Evolutionary conservation across 2,888 invertebrate genomes (phyloP).

Genomic region (Stramonita haemastoma): DNA sequence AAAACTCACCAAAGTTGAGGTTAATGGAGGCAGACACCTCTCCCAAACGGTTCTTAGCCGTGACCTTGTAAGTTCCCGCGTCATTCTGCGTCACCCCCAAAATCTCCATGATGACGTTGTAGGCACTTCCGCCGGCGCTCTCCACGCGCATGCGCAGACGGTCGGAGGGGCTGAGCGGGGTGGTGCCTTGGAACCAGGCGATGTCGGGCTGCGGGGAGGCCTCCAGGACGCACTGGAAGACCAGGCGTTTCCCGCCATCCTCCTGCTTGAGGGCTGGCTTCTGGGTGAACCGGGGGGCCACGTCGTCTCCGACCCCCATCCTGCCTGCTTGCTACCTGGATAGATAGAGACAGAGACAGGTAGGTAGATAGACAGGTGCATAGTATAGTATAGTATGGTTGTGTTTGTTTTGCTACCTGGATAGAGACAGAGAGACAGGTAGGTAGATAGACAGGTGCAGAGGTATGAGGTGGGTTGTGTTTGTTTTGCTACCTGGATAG

Average conservation of each 20-base stretch:
- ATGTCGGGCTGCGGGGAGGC: constrained; percentile 97
- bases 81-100: constrained; percentile 89
- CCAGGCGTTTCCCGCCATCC: constrained; percentile 95
- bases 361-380: too few species aligned
- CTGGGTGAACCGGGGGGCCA: constrained; percentile 97
- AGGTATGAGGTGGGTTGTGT: too few species aligned
- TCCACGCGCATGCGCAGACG: constrained; percentile 91
- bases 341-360: not conserved
- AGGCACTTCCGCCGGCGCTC: constrained; percentile 83
- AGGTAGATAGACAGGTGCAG: too few species aligned
- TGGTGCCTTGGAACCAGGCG: constrained; percentile 87
- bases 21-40: constrained; percentile 97
- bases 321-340: constrained; percentile 47
- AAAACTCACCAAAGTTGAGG: constrained; percentile 87
- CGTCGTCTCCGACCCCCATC: constrained; percentile 72
- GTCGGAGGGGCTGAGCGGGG: constrained; percentile 88
- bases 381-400: too few species aligned
- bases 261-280: constrained; percentile 97
- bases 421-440: too few species aligned
- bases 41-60: constrained; percentile 94
- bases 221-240: constrained; percentile 97
- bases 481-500: too few species aligned
- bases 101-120: constrained; percentile 92
- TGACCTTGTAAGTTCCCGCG: constrained; percentile 93
- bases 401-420: too few species aligned